These are phyloP conservation scores for Nylanderia fulva DNA, from an alignment of 1,140 invertebrate species.

Conservation along the genomic window DNA sequence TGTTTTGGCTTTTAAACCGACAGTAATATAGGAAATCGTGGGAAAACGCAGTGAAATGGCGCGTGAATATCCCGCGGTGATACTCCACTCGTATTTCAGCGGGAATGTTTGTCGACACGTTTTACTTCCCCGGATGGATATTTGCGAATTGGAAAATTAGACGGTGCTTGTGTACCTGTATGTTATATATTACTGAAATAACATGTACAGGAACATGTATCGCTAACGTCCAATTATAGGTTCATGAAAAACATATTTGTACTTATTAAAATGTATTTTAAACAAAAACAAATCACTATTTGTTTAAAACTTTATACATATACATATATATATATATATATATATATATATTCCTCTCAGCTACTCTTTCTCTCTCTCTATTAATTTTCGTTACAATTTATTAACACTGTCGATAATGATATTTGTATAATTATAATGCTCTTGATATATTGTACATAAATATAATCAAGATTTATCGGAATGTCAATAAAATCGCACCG, in stretches of 20 bases:
- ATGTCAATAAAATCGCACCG: neutral
- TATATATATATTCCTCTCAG: neutral
- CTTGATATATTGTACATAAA: neutral
- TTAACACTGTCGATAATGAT: neutral
- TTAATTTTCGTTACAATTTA: conserved; percentile 11
- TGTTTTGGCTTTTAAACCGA: neutral
- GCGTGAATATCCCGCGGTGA: neutral
- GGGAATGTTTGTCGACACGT: conserved; percentile 24
- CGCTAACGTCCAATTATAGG: neutral
- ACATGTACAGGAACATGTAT: neutral
- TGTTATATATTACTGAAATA: conserved; percentile 22
- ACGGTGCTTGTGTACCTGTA: neutral
- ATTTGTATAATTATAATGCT: neutral
- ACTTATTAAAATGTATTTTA: conserved; percentile 2
- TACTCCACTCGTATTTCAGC: conserved; percentile 6
- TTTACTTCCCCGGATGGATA: conserved; percentile 23
- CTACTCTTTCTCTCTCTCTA: neutral
- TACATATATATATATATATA: too few relatives aligned
- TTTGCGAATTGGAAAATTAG: conserved; percentile 44
- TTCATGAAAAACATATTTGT: conserved; percentile 21
- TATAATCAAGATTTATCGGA: neutral
- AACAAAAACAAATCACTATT: neutral
- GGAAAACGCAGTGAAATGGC: neutral
- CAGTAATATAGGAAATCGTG: neutral
- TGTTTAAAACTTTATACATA: conserved; percentile 6